These are phyloP conservation scores for Pantherophis vulpinus DNA, from an alignment of 2,797 vertebrate species.

Conservation along the genomic window DNA sequence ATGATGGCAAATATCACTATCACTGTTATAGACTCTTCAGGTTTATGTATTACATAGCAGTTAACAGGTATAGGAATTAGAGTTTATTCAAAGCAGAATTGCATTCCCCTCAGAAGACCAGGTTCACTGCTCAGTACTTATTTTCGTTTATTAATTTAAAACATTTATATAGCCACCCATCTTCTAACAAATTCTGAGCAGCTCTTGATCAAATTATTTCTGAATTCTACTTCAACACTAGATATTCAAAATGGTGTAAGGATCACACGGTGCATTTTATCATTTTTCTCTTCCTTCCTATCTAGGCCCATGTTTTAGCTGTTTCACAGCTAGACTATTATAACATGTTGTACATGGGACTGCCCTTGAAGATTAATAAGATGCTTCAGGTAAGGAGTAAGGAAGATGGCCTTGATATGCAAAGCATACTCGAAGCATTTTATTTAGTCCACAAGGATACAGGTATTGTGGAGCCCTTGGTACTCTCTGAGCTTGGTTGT, in stretches of 20 bases:
- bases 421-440: background rate
- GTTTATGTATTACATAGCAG: background rate
- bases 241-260: background rate
- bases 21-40: background rate
- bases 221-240: background rate
- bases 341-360: background rate
- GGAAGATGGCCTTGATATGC: background rate
- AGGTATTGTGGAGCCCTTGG: background rate
- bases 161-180: background rate
- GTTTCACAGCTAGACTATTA: background rate
- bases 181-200: background rate
- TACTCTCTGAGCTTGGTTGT: background rate
- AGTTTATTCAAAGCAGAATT: background rate
- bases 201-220: background rate
- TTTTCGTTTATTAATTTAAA: background rate
- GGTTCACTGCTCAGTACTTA: background rate
- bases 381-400: background rate
- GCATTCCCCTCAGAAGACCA: background rate
- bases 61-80: background rate
- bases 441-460: background rate
- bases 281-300: background rate
- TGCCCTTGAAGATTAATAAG: background rate
- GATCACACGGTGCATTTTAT: background rate
- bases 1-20: no score
- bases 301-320: background rate